Base-by-base conservation (phyloP, 2,113 vertebrate species). In the Eptesicus fuscus region DNA sequence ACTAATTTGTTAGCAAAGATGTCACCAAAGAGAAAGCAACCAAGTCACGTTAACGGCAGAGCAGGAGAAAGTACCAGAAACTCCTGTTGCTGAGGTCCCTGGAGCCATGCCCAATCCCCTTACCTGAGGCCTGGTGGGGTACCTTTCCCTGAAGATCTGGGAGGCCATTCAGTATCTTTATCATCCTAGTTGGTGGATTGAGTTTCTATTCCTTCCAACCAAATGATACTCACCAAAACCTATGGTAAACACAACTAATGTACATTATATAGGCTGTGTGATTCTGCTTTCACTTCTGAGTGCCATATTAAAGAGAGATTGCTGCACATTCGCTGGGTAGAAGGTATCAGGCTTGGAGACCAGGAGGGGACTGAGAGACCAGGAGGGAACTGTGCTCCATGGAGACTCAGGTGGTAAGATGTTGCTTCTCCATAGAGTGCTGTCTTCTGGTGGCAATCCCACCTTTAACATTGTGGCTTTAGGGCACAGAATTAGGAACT, bases 311-410 rank as follows among this genome's bases (percentile, higher is more conserved):
- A 44, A 49, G 88, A 70, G 49, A 74, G 67, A n/a, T 7, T 28
- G 28, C 16, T 28, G 11, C 0, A 0, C 5, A 40, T 47, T 80
- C 3, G 1, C 20, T 14, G 5, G 28, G 37, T 32, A 11, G 59
- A 25, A 28, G 35, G 28, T 28, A 40, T 56, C 35, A 61, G 32
- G 13, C 5, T 25, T 65, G 67, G 88, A 82, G 18, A 76, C 0
- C 17, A 7, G 0, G 0, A 49, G 56, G 56, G 49, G 42, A 71
- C 10, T 9, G 18, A 49, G 40, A 61, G 10, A 67, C 37, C 37
- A 42, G 16, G 47, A 32, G 1, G 22, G 37, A 37, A 7, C 20
- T 23, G 2, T 49, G 25, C 13, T 10, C 11, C 18, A 23, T 25
- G 35, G 79, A 59, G 70, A 47, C 77, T 44, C 82, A 16, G 12